Percentiles rank a stretch among this genome's conserved stretches.
Evolutionary conservation across 1,140 invertebrate species (phyloP).

Genomic region (Rhyacophila brunnea): DNA sequence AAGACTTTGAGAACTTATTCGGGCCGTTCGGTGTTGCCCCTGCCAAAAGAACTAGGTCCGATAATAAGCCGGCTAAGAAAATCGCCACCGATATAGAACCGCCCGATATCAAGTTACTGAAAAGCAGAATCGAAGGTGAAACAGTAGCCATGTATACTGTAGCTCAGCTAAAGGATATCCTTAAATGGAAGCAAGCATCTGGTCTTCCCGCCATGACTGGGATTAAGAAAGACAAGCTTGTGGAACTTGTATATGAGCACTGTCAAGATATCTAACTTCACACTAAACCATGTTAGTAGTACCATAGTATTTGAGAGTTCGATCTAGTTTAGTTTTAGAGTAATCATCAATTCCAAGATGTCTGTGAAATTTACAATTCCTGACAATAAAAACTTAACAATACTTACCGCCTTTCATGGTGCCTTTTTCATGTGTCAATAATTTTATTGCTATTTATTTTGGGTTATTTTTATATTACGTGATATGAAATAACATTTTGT

Average conservation of each 20-base stretch:
- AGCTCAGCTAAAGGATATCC: constrained; percentile 21
- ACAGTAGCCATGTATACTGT: constrained; percentile 24
- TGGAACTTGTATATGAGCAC: constrained; percentile 17
- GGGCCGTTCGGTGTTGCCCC: constrained; percentile 19
- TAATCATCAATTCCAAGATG: no score
- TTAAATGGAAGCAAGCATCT: constrained; percentile 18
- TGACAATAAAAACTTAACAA: no score
- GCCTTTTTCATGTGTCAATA: no score
- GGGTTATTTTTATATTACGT: no score
- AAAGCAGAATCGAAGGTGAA: constrained; percentile 8
- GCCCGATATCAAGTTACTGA: constrained; percentile 16
- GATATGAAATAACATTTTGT: no score
- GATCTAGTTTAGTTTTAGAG: no score
- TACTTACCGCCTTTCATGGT: no score
- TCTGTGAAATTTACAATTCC: no score
- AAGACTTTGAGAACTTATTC: constrained; percentile 8
- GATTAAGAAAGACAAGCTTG: constrained; percentile 26
- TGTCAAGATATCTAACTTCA: constrained; percentile 19
- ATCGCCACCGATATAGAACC: neutral
- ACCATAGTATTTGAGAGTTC: no score
- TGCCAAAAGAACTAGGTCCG: constrained; percentile 20
- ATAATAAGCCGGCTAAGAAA: constrained; percentile 4
- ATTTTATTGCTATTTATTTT: no score
- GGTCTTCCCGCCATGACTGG: constrained; percentile 19
- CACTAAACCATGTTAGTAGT: no score